phyloP scores from a whole-genome alignment of 2,113 vertebrate species.

The Dermatemys mawii region DNA sequence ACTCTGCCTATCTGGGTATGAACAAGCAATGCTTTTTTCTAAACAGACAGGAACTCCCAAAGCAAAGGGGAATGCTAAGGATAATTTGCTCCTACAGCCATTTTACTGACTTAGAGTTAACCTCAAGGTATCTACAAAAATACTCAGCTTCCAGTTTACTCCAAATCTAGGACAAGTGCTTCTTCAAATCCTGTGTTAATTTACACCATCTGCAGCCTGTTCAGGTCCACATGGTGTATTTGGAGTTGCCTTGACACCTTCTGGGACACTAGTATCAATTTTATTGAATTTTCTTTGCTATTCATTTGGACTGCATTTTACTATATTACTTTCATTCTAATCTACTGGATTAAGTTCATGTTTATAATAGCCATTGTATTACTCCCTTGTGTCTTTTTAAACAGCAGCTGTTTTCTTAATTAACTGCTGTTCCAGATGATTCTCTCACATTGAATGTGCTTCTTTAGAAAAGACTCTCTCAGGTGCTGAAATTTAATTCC shows the following conservation, averaged over 20 bases:
- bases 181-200: not conserved
- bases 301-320: not conserved
- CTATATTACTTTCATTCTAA: conserved; percentile 10
- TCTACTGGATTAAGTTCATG: not conserved
- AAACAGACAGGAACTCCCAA: not conserved
- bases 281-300: not conserved
- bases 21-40: not conserved
- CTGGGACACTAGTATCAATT: not conserved
- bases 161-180: not conserved
- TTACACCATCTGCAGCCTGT: not conserved
- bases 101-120: not conserved
- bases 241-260: not conserved
- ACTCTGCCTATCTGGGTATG: not conserved
- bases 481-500: not conserved
- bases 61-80: not conserved
- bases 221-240: not conserved
- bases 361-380: not conserved
- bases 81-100: not conserved
- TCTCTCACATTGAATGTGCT: not conserved
- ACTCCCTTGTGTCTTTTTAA: not conserved
- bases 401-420: not conserved
- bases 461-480: not conserved
- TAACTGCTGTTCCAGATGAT: not conserved
- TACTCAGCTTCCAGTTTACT: not conserved
- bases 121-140: not conserved